These are phyloP conservation scores for Mastacembelus armatus DNA, from an alignment of 2,797 vertebrate species.

Conservation along the genomic window DNA sequence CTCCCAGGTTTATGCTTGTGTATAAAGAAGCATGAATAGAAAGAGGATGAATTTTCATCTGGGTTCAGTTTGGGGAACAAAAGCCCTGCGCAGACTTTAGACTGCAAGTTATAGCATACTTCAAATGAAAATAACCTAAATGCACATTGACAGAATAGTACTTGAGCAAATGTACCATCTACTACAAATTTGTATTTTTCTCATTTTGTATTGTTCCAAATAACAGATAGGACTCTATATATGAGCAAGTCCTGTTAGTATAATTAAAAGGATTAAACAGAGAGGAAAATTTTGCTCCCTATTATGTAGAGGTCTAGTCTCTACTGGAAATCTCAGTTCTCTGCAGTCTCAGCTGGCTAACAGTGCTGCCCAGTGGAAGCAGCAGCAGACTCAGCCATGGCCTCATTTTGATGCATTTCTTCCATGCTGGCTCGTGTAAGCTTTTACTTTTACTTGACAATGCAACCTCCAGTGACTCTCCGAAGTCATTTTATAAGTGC, in stretches of 20 bases:
- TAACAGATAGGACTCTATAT: too few relatives aligned
- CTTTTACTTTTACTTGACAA: constrained; percentile 17
- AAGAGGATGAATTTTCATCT: too few relatives aligned
- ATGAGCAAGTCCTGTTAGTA: too few relatives aligned
- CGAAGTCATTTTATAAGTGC: constrained; percentile 29
- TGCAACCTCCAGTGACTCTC: constrained; percentile 16
- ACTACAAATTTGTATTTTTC: background rate
- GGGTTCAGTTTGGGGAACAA: too few relatives aligned
- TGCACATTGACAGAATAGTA: too few relatives aligned
- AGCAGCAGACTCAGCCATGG: constrained; percentile 1
- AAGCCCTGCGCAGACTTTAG: too few relatives aligned
- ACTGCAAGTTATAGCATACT: too few relatives aligned
- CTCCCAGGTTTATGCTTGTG: too few relatives aligned
- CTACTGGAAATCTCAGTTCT: background rate
- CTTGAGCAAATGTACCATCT: too few relatives aligned
- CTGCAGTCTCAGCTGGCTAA: constrained; percentile 4
- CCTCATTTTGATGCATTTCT: constrained; percentile 30
- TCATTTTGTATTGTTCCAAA: background rate
- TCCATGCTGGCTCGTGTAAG: constrained; percentile 11
- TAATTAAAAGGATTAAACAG: background rate
- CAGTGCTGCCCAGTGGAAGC: constrained; percentile 15
- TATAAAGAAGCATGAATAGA: too few relatives aligned
- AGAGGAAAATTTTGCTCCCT: background rate
- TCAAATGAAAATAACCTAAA: too few relatives aligned
- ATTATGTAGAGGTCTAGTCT: background rate